Base-by-base conservation (phyloP, 2,113 vertebrate genomes). In the Alosa alosa region DNA sequence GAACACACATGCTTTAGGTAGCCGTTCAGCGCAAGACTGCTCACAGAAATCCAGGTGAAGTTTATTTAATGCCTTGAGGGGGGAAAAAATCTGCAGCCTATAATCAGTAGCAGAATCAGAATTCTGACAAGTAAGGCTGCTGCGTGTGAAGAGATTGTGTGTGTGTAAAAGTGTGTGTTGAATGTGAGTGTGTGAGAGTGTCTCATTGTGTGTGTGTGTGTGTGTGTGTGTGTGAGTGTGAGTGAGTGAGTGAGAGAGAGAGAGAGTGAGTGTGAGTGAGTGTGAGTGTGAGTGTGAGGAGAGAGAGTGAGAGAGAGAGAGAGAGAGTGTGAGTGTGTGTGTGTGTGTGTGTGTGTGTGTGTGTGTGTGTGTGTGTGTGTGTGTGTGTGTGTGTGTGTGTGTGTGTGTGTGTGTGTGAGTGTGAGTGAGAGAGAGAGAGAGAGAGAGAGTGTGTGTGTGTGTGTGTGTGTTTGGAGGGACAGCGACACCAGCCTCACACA, bases 401-500 rank as follows among this genome's bases (percentile, higher is more conserved):
- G 8, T 9, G 64, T 15, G 25, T 31, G 0, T 31, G 64, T 7
- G 68, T 7, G 31, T 10, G 68, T 39, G 36, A 39, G 31, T 22
- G 11, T 22, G 11, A 15, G n/a, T 0, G 22, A 8, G 64, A 10
- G 25, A 25, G 22, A 7, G 64, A 8, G 25, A 17, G 50, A 11
- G 49, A 11, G 49, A 50, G 49, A 8, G 49, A 11, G 22, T 22
- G 22, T 25, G 22, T 25, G 17, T 25, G n/a, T 25, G 55, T 25
- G n/a, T 4, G 25, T 25, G n/a, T 25, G 64, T 25, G n/a, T 68
- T 25, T 68, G 68, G 41, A 31, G 84, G 41, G 18, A 60, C 18
- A 60, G 55, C 60, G 68, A 52, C 81, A 84, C 50, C 1, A 83
- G 68, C 82, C 72, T 64, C 46, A 4, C 68, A 57, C 68, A 57